phyloP scores from a whole-genome alignment of 2,888 invertebrate species.

The Elysia crispata region DNA sequence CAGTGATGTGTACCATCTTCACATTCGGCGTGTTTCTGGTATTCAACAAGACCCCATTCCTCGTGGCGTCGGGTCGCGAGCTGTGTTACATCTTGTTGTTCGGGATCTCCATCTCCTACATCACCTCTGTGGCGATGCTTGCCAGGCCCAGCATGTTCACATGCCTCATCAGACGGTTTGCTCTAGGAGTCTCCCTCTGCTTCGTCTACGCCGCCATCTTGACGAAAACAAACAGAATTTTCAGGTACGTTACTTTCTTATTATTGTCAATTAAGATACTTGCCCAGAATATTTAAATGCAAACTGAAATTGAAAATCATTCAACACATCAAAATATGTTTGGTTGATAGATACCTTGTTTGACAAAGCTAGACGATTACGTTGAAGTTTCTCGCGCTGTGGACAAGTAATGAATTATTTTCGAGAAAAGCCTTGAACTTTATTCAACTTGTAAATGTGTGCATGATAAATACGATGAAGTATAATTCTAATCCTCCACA shows the following conservation, averaged over 20 bases:
- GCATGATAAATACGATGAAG: too few relatives aligned
- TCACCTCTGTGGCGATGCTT: conserved; percentile 85
- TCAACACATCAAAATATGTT: too few relatives aligned
- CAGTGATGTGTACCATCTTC: conserved; percentile 81
- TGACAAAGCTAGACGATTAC: too few relatives aligned
- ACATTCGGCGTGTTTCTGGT: conserved; percentile 83
- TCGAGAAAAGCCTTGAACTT: too few relatives aligned
- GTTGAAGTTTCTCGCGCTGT: too few relatives aligned
- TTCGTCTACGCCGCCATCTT: conserved; percentile 87
- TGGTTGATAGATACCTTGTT: too few relatives aligned
- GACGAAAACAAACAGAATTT: conserved; percentile 87
- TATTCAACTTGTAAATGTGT: too few relatives aligned
- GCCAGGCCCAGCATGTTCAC: conserved; percentile 83
- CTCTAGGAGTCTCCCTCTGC: conserved; percentile 85
- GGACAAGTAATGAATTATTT: too few relatives aligned
- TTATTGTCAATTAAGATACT: not conserved
- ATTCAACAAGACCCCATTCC: conserved; percentile 83
- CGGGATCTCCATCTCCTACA: conserved; percentile 85
- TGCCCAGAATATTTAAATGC: too few relatives aligned
- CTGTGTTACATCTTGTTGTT: conserved; percentile 86
- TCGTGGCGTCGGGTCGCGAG: conserved; percentile 88
- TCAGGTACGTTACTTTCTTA: conserved; percentile 64
- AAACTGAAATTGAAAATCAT: too few relatives aligned
- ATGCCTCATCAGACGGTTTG: conserved; percentile 83
- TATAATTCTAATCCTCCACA: too few relatives aligned